These are phyloP conservation scores for Diadophis punctatus DNA, from an alignment of 2,113 vertebrate species.

Conservation along the genomic window DNA sequence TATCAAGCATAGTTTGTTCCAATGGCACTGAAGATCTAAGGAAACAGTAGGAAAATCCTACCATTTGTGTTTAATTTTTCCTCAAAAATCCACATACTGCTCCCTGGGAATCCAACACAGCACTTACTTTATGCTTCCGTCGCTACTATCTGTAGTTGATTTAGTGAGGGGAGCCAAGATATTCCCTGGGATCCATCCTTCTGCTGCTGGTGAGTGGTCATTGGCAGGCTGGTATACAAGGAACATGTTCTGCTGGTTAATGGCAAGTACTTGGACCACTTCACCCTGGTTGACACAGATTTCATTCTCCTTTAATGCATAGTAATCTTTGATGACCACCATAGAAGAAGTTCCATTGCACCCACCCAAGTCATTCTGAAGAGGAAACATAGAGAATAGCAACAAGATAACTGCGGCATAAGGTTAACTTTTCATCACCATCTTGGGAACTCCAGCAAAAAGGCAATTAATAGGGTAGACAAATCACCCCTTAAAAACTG, in stretches of 20 bases:
- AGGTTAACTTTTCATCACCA: background rate
- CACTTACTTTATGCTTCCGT: constrained; percentile 99
- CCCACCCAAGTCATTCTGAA: constrained; percentile 77
- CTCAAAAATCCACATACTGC: constrained; percentile 74
- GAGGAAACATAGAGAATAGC: constrained; percentile 47
- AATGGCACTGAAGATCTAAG: constrained; percentile 58
- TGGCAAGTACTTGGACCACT: constrained; percentile 89
- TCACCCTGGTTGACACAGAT: constrained; percentile 93
- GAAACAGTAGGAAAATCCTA: constrained; percentile 65
- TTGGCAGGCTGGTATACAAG: constrained; percentile 91
- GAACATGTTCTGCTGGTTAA: constrained; percentile 98
- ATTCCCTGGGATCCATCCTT: constrained; percentile 95
- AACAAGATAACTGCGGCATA: accelerated
- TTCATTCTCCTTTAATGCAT: constrained; percentile 96
- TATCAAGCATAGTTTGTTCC: constrained; percentile 67
- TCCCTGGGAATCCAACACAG: constrained; percentile 73
- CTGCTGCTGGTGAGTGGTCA: constrained; percentile 87
- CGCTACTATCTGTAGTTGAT: constrained; percentile 82
- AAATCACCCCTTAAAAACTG: background rate
- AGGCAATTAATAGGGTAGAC: background rate
- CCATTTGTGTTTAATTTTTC: constrained; percentile 54
- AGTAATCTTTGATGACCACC: constrained; percentile 93
- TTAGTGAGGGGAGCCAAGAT: constrained; percentile 85
- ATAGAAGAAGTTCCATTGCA: constrained; percentile 91
- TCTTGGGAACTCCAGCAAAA: background rate